Evolutionary conservation across 2,888 invertebrate genomes (phyloP), one percentile per base, ranked within the genome.

Genomic region (Netelia virgata): DNA sequence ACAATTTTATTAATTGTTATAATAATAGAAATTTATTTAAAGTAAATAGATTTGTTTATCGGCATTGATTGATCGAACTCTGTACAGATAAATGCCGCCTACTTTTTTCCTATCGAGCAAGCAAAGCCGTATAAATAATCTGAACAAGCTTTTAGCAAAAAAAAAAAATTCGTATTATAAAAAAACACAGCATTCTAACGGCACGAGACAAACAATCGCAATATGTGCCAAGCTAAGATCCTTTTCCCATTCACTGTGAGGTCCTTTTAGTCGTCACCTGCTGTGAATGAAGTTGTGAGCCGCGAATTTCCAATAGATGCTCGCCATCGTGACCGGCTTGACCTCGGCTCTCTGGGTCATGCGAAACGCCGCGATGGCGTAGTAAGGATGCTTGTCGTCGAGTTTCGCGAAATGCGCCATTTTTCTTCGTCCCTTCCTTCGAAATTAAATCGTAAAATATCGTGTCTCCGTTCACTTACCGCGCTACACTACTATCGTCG

Each of bases 221-320:
- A 63, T 20, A 64, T 50, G 69, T 64, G 78, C 79, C 16, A 79
- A 70, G 11, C 18, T 36, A 36, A 74, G 28, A 69, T 11, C 20
- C 20, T 73, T 73, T 55, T 11, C 61, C 53, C 18, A 57, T 78
- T 64, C 41, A 14, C 69, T 18, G 28, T 5, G 55, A 16, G 23
- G 23, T 23, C 20, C 9, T 57, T 36, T 36, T n/a, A 63, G 41
- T 28, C 53, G 53, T 86, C 88, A 88, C 87, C 87, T 87, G 82
- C 89, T 91, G 36, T 87, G 88, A 87, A 92, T 83, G 80, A 91
- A 91, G 89, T 92, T 91, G 90, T 90, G 90, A 61, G 91, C 91
- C 16, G 89, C 92, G 63, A 91, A 91, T 87, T 91, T 91, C 92
- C 92, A 92, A 89, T 90, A 92, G 81, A 91, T 85, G 79, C 89